Base-by-base conservation (phyloP, 2,888 invertebrate genomes). In the Drosophila seclusa region DNA sequence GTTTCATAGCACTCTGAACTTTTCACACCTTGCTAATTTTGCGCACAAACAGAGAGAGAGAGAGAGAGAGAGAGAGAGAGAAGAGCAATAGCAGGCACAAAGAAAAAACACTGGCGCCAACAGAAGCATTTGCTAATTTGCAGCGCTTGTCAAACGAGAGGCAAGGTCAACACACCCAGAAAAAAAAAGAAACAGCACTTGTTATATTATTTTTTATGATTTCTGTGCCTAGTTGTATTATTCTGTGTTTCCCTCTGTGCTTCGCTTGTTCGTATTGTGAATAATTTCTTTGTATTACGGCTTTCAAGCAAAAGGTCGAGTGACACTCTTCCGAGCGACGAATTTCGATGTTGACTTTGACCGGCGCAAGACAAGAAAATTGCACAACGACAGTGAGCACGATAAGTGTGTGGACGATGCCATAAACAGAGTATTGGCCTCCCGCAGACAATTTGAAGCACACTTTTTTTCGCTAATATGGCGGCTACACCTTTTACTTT, bases 401-500 rank as follows among this genome's bases (percentile, higher is more conserved):
- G 64, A 59, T 65, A 66, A 64, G 68, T 76, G 53, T 62, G 40
- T 68, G 54, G 73, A 52, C 59, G 75, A 49, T 62, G 75, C 83
- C 84, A 84, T 84, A 89, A 89, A 89, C 76, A 89, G 84, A 62
- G 87, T 84, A 87, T 89, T 89, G 89, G 85, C 84, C 85, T 89
- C 89, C 58, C 76, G 79, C 67, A 66, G 85, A 80, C 89, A 89
- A 89, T 85, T 89, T 89, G 78, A 86, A 88, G 84, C 89, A 83
- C 88, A 84, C 83, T 32, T 88, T 84, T 84, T 84, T 86, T 86
- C 80, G 70, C 82, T 83, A 83, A 87, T 83, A 87, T 80, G 85
- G 83, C 85, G 82, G 77, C 69, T 77, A 89, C 85, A 89, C 85
- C 89, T 85, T 89, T 85, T 85, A 85, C 85, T 85, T 85, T 79